Base-by-base conservation (phyloP, 2,888 invertebrate genomes). In the Cyaniris semiargus region DNA sequence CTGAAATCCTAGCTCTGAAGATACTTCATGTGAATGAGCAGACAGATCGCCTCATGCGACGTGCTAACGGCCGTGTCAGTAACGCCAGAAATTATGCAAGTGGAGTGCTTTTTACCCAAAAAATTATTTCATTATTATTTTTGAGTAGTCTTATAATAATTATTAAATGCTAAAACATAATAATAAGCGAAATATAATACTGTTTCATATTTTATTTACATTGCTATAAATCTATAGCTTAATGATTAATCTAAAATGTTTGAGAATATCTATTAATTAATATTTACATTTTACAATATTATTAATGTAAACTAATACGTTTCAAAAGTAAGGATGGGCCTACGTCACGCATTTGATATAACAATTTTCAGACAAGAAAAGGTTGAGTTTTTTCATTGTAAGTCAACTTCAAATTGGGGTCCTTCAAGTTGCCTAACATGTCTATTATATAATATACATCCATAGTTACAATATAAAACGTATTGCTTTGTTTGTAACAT, bases 171-270 rank as follows among this genome's bases (percentile, higher is more conserved):
- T 66, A 66, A 31, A 66, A 66, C 8, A 66, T 66, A 66, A 31
- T 23, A 60, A 15, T 66, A 18, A 15, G 66, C 1, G 66, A 21
- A 10, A 71, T 38, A 38, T 74, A 74, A 74, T 74, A 74, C 74
- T 74, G 74, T 74, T 74, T 53, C 27, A 27, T 15, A 66, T 66
- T 53, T 74, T 74, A 74, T 74, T 48, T 53, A 74, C 74, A 74
- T 38, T 38, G 18, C 44, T 44, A 23, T 38, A 21, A 66, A 18
- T 53, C 66, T 66, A 66, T 27, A 6, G 31, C 66, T 66, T 66
- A 66, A 1, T 15, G 31, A 27, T 66, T 66, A 66, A 1, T 15
- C 27, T 66, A 66, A 66, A 27, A 66, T 60, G 13, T 8, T 27
- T 66, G 15, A 27, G 23, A 23, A 13, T 60, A 3, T 60, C 10